Evolutionary conservation across 2,888 invertebrate species (phyloP), one percentile per base, ranked within the genome.

Genomic region (Lordiphosa fenestrarum): DNA sequence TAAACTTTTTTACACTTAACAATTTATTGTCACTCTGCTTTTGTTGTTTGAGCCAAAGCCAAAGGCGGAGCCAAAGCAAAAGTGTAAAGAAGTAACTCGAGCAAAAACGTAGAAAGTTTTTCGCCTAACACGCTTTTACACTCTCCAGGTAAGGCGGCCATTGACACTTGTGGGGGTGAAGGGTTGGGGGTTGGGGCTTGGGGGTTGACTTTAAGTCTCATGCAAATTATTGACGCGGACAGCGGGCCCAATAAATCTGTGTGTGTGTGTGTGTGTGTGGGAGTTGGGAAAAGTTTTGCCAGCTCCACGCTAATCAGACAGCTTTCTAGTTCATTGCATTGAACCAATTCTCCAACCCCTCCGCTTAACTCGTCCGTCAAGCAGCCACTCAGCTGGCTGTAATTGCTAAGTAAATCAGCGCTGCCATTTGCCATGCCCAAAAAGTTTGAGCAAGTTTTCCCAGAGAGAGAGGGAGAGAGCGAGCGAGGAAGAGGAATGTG

Each of bases 281-380:
- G 57, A 41, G 44, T 48, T 64, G 39, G 46, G 39, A 66, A 63
- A 82, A 78, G 70, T 78, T 77, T 82, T 62, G 48, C 67, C 69
- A 68, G 76, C 76, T 61, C 70, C 60, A 72, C 80, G 77, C 77
- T 78, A 78, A 78, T 78, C 77, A 78, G 77, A 78, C 77, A 78
- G 83, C 83, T 82, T 78, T 78, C 77, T 83, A 78, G 77, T 78
- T 78, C 77, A 78, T 78, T 78, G 83, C 77, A 63, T 82, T 75
- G 59, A 67, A 52, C 62, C 69, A 56, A 33, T 15, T 42, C 48
- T 41, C n/a, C 13, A 21, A 37, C 3, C 19, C 38, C 48, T 9
- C 19, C 51, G 25, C 23, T 30, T 30, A 15, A 15, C 37, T 60
- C 72, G 70, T 59, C 70, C 70, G 70, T 69, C 73, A 73, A 67